phyloP scores from a whole-genome alignment of 1,140 invertebrate species.

The Gonatopus flavifemur region DNA sequence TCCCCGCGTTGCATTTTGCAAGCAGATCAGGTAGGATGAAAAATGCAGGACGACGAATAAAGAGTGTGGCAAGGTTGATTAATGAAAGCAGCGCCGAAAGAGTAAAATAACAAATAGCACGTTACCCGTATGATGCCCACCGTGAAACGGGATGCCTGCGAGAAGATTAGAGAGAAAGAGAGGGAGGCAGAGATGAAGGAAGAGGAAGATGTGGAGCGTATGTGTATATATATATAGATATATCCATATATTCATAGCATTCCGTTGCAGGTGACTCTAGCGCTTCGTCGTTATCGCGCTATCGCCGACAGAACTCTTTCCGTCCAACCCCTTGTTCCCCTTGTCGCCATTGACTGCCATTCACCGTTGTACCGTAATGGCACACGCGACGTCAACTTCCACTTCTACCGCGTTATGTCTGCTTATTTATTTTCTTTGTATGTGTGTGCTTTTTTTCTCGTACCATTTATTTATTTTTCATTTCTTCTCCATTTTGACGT shows the following conservation, averaged over 20 bases:
- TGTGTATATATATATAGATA: no score
- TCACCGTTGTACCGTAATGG: constrained; percentile 26
- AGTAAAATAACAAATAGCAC: constrained; percentile 52
- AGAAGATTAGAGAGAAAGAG: no score
- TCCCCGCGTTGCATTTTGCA: constrained; percentile 31
- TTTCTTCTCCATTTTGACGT: constrained; percentile 11
- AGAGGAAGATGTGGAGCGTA: no score
- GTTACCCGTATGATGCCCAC: constrained; percentile 29
- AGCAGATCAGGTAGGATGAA: constrained; percentile 34
- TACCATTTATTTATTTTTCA: constrained; percentile 8
- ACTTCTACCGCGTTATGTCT: no score
- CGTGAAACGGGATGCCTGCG: background rate
- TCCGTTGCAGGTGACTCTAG: constrained; percentile 21
- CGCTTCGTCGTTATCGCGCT: constrained; percentile 33
- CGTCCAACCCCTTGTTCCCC: no score
- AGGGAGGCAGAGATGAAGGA: no score
- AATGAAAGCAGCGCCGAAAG: constrained; percentile 49
- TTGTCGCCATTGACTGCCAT: no score
- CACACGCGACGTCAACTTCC: constrained; percentile 36
- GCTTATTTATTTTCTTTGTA: constrained; percentile 14
- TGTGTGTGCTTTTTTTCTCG: constrained; percentile 14
- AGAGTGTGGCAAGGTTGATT: constrained; percentile 44
- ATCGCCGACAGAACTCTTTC: constrained; percentile 8
- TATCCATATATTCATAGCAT: no score
- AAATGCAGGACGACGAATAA: constrained; percentile 41